A percentile compares a stretch with the other conserved stretches of the same genome.
phyloP scores from a whole-genome alignment of 1,140 invertebrate species.

The Dryas iulia region DNA sequence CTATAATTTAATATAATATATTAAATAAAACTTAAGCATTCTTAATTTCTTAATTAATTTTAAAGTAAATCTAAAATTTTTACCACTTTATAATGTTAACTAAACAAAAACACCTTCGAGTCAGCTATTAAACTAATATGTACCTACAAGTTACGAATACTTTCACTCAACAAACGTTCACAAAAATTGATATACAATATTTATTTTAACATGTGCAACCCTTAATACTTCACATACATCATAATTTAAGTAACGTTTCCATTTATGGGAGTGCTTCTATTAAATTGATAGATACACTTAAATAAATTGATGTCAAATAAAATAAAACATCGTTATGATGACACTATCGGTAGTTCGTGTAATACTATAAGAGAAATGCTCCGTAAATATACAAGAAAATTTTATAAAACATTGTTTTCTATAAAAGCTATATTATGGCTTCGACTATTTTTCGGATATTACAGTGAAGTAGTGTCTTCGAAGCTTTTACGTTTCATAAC shows the following conservation, averaged over 20 bases:
- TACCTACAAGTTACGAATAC: too few relatives aligned
- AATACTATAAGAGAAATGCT: background rate
- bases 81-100: too few relatives aligned
- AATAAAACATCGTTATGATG: background rate
- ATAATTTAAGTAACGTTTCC: background rate
- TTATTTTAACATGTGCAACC: background rate
- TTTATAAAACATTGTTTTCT: background rate
- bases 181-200: background rate
- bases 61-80: too few relatives aligned
- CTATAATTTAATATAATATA: too few relatives aligned
- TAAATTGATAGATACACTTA: constrained; percentile 2
- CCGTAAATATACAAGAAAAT: background rate
- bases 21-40: too few relatives aligned
- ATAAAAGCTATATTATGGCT: constrained; percentile 11
- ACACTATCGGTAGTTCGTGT: background rate
- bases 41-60: too few relatives aligned
- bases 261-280: constrained; percentile 1
- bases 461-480: background rate
- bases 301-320: constrained; percentile 1
- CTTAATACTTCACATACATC: background rate
- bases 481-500: constrained; percentile 1
- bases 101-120: too few relatives aligned
- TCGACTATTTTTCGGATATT: constrained; percentile 16
- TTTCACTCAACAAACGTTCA: too few relatives aligned
- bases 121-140: too few relatives aligned